Base-by-base conservation (phyloP, 2,797 vertebrate genomes). In the Tadarida brasiliensis region DNA sequence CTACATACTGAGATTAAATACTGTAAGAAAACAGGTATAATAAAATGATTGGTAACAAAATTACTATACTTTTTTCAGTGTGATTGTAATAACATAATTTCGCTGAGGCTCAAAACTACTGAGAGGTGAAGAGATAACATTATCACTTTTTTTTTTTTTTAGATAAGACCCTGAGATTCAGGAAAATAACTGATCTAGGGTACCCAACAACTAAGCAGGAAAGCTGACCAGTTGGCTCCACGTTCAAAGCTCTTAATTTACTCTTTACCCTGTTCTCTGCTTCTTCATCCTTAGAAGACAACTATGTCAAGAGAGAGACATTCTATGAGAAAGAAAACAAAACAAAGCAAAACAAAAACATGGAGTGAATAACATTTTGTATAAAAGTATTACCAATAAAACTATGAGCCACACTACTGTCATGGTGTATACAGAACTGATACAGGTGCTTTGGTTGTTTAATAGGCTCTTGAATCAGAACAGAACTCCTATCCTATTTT, bases 71-170 rank as follows among this genome's bases (percentile, higher is more conserved):
- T 74, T 77, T 82, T 87, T 35, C 33, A 84, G 28, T 87, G 24
- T 80, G 51, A 73, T 81, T 91, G 5, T 77, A 81, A 44, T 74
- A 35, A 90, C 11, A 76, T 68, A 92, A 82, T 90, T 92, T 90
- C 57, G 73, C 3, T 19, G 73, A 73, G 63, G 76, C 33, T 71
- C 33, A 87, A 70, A 94, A 91, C 47, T 83, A 20, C 19, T 78
- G 24, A 90, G 44, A 77, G 47, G 12, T 67, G 19, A 11, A 54
- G 6, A 94, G 17, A 35, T 68, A 47, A 54, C 15, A 28, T 28
- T 65, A 70, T 56, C 2, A 24, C 30, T n/a, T n/a, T n/a, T n/a
- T n/a, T n/a, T n/a, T n/a, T n/a, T 35, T 33, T 67, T 82, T 87
- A 82, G 57, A 67, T 65, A 87, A 87, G 47, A 59, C 8, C 3